These are phyloP conservation scores for Pammene fasciana DNA, from an alignment of 2,888 invertebrate species.

Conservation along the genomic window DNA sequence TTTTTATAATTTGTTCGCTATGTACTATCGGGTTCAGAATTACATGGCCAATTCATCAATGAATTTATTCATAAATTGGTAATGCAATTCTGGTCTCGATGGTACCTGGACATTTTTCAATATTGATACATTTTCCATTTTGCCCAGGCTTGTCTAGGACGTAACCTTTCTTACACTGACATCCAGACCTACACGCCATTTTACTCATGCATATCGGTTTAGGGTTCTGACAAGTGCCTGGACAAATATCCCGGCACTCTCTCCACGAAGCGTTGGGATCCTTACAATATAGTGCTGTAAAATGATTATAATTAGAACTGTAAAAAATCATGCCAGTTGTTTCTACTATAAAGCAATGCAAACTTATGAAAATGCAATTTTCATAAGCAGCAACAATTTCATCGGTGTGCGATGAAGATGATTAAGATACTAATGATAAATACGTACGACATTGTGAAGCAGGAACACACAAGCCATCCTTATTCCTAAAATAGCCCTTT, in stretches of 20 bases:
- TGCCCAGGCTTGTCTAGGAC: slow-evolving; percentile 1
- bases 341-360: no score
- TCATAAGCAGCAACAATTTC: neutral
- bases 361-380: no score
- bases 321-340: neutral
- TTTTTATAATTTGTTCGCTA: no score
- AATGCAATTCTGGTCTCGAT: no score
- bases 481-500: slow-evolving; percentile 41
- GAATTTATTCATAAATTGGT: no score
- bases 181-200: slow-evolving; percentile 10
- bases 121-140: neutral
- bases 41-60: no score
- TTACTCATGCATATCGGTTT: slow-evolving; percentile 15
- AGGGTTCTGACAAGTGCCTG: slow-evolving; percentile 23
- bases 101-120: slow-evolving; percentile 7
- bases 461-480: slow-evolving; percentile 41
- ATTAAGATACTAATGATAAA: neutral
- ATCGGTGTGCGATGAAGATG: neutral
- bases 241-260: slow-evolving; percentile 18
- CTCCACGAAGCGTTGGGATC: slow-evolving; percentile 22
- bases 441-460: slow-evolving; percentile 38
- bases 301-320: neutral
- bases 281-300: slow-evolving; percentile 12
- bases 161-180: slow-evolving; percentile 27
- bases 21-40: no score